A percentile compares a stretch with the other conserved stretches of the same genome.
Conservation (phyloP, 1,140 invertebrate species). For the Zaprionus africanus region DNA sequence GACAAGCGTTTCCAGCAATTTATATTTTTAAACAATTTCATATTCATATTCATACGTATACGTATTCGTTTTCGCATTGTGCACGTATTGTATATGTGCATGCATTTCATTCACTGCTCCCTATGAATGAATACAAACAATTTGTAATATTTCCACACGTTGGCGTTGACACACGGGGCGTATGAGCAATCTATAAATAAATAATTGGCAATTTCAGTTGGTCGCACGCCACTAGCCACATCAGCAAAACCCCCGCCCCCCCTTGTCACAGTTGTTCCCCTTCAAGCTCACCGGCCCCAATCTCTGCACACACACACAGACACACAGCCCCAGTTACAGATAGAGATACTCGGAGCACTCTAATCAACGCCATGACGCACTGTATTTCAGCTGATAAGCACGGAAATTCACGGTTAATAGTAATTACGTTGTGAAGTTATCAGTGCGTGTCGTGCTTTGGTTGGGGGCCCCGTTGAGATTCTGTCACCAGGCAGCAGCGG, state of each 20-base stretch:
- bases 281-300: not conserved
- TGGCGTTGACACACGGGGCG: conserved; percentile 44
- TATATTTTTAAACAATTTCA: conserved; percentile 10
- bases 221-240: conserved; percentile 25
- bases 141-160: conserved; percentile 56
- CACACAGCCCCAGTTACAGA: not conserved
- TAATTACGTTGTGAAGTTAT: conserved; percentile 64
- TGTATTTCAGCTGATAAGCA: conserved; percentile 56
- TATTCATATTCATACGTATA: no score
- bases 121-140: conserved; percentile 63
- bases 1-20: not conserved
- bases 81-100: conserved; percentile 23
- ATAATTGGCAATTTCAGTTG: conserved; percentile 47
- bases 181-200: conserved; percentile 73
- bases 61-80: conserved; percentile 5
- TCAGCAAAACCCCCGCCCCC: not conserved
- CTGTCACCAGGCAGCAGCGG: conserved; percentile 34
- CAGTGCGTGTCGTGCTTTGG: conserved; percentile 44
- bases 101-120: conserved; percentile 45
- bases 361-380: conserved; percentile 56
- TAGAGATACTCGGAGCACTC: conserved; percentile 1
- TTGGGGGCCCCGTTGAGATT: conserved; percentile 15
- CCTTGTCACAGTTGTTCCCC: not conserved
- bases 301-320: conserved; percentile 2
- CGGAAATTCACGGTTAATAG: conserved; percentile 66